These are phyloP conservation scores for Dynastes hyllus DNA, from an alignment of 2,888 invertebrate genomes.

Conservation along the genomic window DNA sequence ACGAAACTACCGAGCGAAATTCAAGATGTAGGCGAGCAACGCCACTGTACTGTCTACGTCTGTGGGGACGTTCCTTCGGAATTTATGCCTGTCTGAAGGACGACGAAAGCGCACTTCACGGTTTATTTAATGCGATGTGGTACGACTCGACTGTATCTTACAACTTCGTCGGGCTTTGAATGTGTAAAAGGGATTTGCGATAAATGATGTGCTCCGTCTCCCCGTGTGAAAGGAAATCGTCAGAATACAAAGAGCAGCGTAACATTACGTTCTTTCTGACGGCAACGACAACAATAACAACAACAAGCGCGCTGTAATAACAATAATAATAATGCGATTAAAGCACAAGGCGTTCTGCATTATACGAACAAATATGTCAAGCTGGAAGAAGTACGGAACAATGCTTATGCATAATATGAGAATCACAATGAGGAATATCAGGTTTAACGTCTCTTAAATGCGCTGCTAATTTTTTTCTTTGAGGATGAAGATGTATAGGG, in stretches of 20 bases:
- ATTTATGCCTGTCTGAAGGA: background rate
- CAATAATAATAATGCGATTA: constrained; percentile 24
- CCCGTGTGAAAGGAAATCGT: constrained; percentile 16
- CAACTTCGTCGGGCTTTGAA: constrained; percentile 27
- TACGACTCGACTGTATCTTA: constrained; percentile 25
- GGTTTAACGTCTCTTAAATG: constrained; percentile 12
- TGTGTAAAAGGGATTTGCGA: constrained; percentile 27
- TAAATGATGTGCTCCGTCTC: constrained; percentile 4
- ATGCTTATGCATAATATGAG: background rate
- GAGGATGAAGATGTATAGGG: background rate
- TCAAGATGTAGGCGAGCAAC: background rate
- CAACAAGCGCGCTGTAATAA: constrained; percentile 3
- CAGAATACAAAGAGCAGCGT: background rate
- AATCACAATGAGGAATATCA: constrained; percentile 14
- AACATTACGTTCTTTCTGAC: background rate
- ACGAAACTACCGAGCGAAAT: constrained; percentile 25
- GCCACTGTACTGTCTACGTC: background rate
- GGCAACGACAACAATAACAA: background rate
- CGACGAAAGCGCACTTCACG: constrained; percentile 38
- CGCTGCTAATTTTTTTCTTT: background rate
- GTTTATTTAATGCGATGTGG: constrained; percentile 38
- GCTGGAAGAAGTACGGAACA: background rate
- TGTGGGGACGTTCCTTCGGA: background rate
- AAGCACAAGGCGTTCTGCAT: background rate
- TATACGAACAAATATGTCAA: constrained; percentile 7